These are phyloP conservation scores for Dryobotodes eremita DNA, from an alignment of 2,888 invertebrate genomes.

Conservation along the genomic window DNA sequence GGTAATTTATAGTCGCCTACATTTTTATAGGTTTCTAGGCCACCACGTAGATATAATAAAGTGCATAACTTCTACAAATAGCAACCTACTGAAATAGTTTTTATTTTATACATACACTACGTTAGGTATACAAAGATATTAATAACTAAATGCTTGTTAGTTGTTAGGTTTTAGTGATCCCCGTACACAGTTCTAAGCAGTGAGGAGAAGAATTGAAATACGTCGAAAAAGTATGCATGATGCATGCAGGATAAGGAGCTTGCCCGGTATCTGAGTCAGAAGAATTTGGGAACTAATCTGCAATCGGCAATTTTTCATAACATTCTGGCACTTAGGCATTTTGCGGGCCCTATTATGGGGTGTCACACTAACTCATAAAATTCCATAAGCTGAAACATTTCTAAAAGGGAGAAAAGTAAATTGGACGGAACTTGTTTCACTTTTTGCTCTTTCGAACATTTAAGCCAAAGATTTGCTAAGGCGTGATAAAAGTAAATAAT, in stretches of 20 bases:
- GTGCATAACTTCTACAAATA: constrained; percentile 19
- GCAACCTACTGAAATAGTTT: not conserved
- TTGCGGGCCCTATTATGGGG: not conserved
- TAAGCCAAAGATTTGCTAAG: constrained; percentile 15
- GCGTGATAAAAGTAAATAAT: constrained; percentile 17
- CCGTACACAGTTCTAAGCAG: not conserved
- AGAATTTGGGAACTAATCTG: not conserved
- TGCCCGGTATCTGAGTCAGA: not conserved
- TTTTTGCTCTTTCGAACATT: constrained; percentile 25
- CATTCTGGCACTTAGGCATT: not conserved
- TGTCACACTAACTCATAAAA: not conserved
- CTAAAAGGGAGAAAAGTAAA: constrained; percentile 1
- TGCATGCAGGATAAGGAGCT: not conserved
- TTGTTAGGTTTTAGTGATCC: not conserved
- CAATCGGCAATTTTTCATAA: not conserved
- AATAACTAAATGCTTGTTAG: not conserved
- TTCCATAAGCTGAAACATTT: no score
- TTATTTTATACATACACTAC: constrained; percentile 8
- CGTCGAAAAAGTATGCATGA: not conserved
- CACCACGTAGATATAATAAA: constrained; percentile 9
- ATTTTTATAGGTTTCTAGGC: constrained; percentile 28
- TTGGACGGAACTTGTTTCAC: not conserved
- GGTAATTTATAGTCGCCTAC: constrained; percentile 8
- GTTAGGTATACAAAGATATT: not conserved
- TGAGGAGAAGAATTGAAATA: not conserved